phyloP scores from a whole-genome alignment of 2,888 invertebrate genomes.

The Spialia ferax region DNA sequence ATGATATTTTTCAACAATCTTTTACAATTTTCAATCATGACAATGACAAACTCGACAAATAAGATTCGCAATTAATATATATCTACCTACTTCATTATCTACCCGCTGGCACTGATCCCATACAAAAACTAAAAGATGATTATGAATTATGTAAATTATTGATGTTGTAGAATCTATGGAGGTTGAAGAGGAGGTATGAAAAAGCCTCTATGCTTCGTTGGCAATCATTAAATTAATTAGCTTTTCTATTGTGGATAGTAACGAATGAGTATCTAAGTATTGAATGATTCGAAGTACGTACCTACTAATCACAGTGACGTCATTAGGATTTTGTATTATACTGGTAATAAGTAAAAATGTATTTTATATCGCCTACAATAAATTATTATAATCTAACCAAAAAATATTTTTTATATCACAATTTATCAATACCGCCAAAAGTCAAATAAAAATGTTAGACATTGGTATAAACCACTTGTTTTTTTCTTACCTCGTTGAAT shows the following conservation, averaged over 20 bases:
- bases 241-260: constrained; percentile 7
- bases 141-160: constrained; percentile 84
- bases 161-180: constrained; percentile 74
- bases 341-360: too few species aligned
- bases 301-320: too few species aligned
- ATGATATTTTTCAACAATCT: too few species aligned
- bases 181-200: constrained; percentile 69
- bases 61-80: background rate
- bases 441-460: too few species aligned
- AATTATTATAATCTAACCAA: too few species aligned
- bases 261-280: constrained; percentile 21
- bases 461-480: too few species aligned
- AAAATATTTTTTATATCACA: too few species aligned
- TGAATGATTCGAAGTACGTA: background rate
- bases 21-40: too few species aligned
- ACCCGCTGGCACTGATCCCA: constrained; percentile 57
- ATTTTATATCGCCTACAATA: too few species aligned
- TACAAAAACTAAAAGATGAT: constrained; percentile 60
- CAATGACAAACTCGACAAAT: background rate
- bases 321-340: too few species aligned
- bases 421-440: too few species aligned
- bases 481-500: too few species aligned
- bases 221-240: constrained; percentile 62
- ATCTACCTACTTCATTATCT: background rate
- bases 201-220: constrained; percentile 75